Conservation (phyloP, 2,888 invertebrate species). For the Drosophila diplacantha region DNA sequence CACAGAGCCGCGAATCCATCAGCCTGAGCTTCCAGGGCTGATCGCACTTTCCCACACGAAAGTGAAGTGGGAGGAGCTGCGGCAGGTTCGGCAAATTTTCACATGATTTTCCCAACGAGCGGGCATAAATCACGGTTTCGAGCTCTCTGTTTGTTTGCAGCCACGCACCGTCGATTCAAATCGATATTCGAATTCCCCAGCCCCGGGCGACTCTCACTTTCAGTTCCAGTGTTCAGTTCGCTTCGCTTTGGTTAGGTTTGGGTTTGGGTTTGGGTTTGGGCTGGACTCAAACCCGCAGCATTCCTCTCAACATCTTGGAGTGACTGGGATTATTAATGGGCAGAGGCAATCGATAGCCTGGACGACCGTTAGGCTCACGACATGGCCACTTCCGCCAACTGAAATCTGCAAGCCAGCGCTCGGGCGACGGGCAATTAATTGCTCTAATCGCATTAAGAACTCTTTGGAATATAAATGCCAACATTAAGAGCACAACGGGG, state of each 20-base stretch:
- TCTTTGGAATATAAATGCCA: conserved; percentile 33
- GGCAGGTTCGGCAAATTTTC: conserved; percentile 44
- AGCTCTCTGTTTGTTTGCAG: conserved; percentile 17
- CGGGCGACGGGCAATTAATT: conserved; percentile 28
- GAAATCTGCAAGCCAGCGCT: conserved; percentile 13
- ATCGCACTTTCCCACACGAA: conserved; percentile 59
- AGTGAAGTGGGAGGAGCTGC: conserved; percentile 50
- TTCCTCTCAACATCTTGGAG: conserved; percentile 48
- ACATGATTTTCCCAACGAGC: conserved; percentile 45
- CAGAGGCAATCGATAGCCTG: conserved; percentile 35
- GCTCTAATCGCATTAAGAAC: conserved; percentile 33
- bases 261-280: not conserved
- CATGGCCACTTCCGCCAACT: conserved; percentile 33
- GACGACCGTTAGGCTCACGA: conserved; percentile 26
- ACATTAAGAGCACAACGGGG: conserved; percentile 31
- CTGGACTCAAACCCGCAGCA: conserved; percentile 49
- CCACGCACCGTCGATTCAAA: conserved; percentile 49
- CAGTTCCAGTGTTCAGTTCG: conserved; percentile 6
- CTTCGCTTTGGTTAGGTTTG: not conserved
- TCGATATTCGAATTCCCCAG: conserved; percentile 42
- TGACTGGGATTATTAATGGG: conserved; percentile 50
- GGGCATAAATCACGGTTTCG: conserved; percentile 58
- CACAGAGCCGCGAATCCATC: conserved; percentile 41
- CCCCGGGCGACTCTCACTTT: conserved; percentile 55
- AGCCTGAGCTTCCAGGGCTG: conserved; percentile 13